These are phyloP conservation scores for Lethenteron camtschaticum DNA, from an alignment of 2,113 vertebrate genomes.

Conservation along the genomic window DNA sequence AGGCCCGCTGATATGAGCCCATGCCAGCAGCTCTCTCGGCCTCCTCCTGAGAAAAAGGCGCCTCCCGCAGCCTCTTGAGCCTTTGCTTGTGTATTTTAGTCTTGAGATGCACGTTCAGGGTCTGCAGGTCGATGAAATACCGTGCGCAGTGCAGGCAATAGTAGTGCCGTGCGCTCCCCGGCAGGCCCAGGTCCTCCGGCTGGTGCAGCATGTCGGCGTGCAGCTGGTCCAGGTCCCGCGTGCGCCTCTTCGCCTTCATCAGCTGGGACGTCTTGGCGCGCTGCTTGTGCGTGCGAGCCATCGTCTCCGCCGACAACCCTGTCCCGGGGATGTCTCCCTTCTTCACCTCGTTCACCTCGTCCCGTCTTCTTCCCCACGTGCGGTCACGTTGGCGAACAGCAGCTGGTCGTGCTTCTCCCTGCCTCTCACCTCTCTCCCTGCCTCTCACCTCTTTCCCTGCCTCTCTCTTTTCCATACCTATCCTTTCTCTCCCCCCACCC, in stretches of 20 bases:
- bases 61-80: slow-evolving; percentile 57
- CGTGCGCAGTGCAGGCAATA: slow-evolving; percentile 76
- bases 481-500: too few species aligned
- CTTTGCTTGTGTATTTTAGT: slow-evolving; percentile 80
- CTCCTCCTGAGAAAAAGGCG: slow-evolving; percentile 73
- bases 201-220: slow-evolving; percentile 46
- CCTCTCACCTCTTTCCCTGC: too few species aligned
- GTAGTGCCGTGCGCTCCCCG: slow-evolving; percentile 59
- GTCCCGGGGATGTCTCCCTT: too few species aligned
- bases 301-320: too few species aligned
- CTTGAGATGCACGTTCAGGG: slow-evolving; percentile 70
- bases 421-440: too few species aligned
- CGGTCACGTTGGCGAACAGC: too few species aligned
- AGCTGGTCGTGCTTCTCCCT: too few species aligned
- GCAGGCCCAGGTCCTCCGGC: slow-evolving; percentile 48
- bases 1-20: slow-evolving; percentile 58
- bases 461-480: too few species aligned
- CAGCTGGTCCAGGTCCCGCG: slow-evolving; percentile 69
- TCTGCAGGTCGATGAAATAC: slow-evolving; percentile 62
- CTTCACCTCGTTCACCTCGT: too few species aligned
- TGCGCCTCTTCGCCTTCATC: slow-evolving; percentile 56
- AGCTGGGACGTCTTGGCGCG: slow-evolving; percentile 31
- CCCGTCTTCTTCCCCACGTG: too few species aligned
- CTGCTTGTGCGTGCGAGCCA: slow-evolving; percentile 25
- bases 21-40: slow-evolving; percentile 80